Conservation (phyloP, 64 coral and sea anemone genomes). For the Porites australiensis region DNA sequence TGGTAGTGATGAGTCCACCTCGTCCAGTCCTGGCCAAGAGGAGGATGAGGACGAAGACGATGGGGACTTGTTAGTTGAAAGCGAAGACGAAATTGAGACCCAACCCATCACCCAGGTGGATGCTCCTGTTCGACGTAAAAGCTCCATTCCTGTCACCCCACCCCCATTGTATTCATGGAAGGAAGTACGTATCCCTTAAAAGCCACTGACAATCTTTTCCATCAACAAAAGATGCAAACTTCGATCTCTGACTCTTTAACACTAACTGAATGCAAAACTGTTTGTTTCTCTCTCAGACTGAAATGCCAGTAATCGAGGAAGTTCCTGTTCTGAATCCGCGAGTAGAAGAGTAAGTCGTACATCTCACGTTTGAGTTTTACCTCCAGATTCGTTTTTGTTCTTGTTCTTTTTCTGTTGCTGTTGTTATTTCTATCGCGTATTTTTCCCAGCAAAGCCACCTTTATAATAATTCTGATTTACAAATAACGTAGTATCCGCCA, state of each 20-base stretch:
- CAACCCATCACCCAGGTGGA: constrained; percentile 54
- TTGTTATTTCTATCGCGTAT: too few relatives aligned
- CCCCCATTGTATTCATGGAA: constrained; percentile 85
- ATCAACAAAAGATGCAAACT: too few relatives aligned
- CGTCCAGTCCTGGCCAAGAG: constrained; percentile 76
- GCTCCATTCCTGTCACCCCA: constrained; percentile 31
- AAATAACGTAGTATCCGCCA: too few relatives aligned
- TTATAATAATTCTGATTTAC: too few relatives aligned
- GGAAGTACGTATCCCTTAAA: constrained; percentile 51
- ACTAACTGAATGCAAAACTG: too few relatives aligned
- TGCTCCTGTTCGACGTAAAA: constrained; percentile 42
- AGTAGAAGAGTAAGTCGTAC: constrained; percentile 31
- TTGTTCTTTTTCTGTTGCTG: background rate
- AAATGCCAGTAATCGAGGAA: constrained; percentile 27
- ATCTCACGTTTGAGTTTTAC: too few relatives aligned
- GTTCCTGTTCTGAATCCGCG: constrained; percentile 1
- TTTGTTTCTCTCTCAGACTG: constrained; percentile 8
- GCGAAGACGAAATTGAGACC: constrained; percentile 79
- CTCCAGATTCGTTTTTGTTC: background rate
- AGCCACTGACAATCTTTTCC: too few relatives aligned
- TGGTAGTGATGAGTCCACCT: constrained; percentile 90
- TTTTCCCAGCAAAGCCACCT: too few relatives aligned
- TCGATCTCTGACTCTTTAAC: too few relatives aligned
- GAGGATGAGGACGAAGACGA: constrained; percentile 82
- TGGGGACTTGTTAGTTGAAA: constrained; percentile 75